Percentiles rank a stretch among this genome's conserved stretches.
Evolutionary conservation across 2,113 vertebrate species (phyloP).

Genomic region (Corapipo altera): DNA sequence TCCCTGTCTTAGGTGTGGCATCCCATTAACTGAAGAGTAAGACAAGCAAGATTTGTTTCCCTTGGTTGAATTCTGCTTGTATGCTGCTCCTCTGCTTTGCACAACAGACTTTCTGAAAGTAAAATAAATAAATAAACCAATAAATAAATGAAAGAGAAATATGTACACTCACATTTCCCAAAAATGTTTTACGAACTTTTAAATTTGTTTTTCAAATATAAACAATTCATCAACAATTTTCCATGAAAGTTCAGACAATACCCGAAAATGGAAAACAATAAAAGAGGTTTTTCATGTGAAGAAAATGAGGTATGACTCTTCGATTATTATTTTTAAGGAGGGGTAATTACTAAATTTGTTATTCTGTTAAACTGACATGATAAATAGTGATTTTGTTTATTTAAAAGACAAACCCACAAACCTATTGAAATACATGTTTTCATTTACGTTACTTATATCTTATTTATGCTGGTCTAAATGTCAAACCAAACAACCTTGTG

Average conservation of each 20-base stretch:
- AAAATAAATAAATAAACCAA: not conserved
- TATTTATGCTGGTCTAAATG: not conserved
- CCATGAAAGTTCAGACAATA: not conserved
- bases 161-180: not conserved
- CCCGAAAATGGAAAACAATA: not conserved
- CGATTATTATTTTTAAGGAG: not conserved
- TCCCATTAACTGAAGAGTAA: not conserved
- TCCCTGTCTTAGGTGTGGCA: fast-evolving
- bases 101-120: not conserved
- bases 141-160: not conserved
- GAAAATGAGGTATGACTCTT: not conserved
- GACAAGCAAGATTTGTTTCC: not conserved
- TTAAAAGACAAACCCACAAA: not conserved
- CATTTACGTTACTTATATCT: not conserved
- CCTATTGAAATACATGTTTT: not conserved
- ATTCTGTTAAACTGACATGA: not conserved
- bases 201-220: not conserved
- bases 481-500: not conserved
- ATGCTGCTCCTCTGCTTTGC: not conserved
- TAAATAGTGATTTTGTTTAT: not conserved
- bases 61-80: not conserved
- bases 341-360: not conserved
- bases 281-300: not conserved
- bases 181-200: not conserved
- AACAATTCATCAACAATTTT: not conserved